Evolutionary conservation across 2,797 vertebrate species (phyloP).

Genomic region (Trichosurus vulpecula): DNA sequence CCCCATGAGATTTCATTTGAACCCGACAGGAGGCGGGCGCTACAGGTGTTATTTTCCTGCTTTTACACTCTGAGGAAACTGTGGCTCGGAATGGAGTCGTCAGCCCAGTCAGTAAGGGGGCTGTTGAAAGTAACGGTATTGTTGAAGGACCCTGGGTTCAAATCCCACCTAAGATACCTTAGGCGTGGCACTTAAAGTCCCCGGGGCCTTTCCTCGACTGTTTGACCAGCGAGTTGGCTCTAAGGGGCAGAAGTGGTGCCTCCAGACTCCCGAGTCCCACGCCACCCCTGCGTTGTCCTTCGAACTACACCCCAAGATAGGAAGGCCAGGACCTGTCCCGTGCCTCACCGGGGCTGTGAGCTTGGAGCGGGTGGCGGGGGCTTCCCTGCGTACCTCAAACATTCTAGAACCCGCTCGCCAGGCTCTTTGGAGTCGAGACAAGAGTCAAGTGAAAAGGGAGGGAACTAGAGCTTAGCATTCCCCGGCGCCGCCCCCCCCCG

Average conservation of each 20-base stretch:
- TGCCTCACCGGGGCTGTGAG: neutral
- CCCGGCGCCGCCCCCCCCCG: neutral
- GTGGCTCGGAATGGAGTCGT: neutral
- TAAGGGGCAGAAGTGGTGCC: neutral
- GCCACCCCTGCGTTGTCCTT: neutral
- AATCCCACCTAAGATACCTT: neutral
- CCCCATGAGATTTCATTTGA: neutral
- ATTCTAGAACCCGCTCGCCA: constrained; percentile 21
- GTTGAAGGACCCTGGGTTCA: neutral
- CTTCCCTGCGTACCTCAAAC: constrained; percentile 61
- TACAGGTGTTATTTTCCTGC: neutral
- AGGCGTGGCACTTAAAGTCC: neutral
- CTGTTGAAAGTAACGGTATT: too few relatives aligned
- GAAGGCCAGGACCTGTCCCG: neutral
- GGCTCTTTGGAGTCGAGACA: neutral
- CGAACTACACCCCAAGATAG: neutral
- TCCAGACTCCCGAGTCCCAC: neutral
- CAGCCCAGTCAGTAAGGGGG: neutral
- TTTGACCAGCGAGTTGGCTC: neutral
- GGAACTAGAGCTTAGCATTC: neutral
- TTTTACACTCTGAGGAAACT: neutral
- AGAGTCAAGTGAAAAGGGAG: neutral
- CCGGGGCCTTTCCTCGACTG: constrained; percentile 20
- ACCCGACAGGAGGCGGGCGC: neutral
- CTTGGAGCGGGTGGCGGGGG: constrained; percentile 37